Evolutionary conservation across 2,113 vertebrate species (phyloP).

Genomic region (Mirza zaza): DNA sequence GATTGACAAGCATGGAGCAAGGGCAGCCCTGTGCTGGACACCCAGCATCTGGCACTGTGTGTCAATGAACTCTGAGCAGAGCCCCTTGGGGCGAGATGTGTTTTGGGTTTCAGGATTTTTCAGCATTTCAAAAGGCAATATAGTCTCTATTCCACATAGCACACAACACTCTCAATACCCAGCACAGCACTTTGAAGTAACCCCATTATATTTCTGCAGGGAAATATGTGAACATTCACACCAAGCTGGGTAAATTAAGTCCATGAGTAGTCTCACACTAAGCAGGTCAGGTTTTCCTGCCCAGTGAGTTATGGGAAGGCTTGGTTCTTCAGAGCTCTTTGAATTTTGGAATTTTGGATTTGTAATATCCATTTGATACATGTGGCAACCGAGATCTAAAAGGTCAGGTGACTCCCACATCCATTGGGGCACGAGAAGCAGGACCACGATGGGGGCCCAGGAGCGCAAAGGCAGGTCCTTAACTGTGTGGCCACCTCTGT

Average conservation of each 20-base stretch:
- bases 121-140: neutral
- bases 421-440: neutral
- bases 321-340: too few species aligned
- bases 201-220: neutral
- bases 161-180: neutral
- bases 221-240: neutral
- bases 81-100: neutral
- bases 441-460: neutral
- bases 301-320: neutral
- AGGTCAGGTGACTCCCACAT: neutral
- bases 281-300: neutral
- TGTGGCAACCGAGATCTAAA: neutral
- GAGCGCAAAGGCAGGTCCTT: neutral
- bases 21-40: accelerated
- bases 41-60: neutral
- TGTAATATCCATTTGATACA: too few species aligned
- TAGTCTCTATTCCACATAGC: too few species aligned
- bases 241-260: too few species aligned
- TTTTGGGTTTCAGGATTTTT: neutral
- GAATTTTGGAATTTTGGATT: neutral
- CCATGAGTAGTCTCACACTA: neutral
- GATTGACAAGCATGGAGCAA: neutral
- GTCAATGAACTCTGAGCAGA: neutral
- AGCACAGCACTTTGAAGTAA: neutral
- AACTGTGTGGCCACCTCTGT: neutral